These are phyloP conservation scores for Ferrisia virgata DNA, from an alignment of 2,888 invertebrate species.

Conservation along the genomic window DNA sequence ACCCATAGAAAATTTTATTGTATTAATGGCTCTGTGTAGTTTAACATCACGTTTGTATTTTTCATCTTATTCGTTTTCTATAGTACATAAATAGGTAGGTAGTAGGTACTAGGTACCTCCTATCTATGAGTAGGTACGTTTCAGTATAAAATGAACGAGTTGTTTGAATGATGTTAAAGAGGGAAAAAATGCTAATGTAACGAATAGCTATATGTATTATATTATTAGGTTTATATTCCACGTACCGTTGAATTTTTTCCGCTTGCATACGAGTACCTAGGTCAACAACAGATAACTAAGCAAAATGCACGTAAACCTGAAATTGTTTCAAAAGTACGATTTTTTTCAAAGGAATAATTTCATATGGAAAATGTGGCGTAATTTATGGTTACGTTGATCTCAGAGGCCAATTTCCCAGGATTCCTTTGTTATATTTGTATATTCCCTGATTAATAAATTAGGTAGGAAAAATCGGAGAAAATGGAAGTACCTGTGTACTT, in stretches of 20 bases:
- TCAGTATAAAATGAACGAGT: not conserved
- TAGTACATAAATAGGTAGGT: not conserved
- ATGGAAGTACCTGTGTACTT: too few relatives aligned
- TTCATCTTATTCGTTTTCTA: not conserved
- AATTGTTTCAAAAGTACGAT: not conserved
- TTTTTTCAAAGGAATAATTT: not conserved
- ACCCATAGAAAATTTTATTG: conserved; percentile 19
- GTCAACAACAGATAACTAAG: not conserved
- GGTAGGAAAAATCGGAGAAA: too few relatives aligned
- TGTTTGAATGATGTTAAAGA: not conserved
- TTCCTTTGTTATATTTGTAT: too few relatives aligned
- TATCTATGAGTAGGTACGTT: too few relatives aligned
- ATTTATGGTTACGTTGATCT: too few relatives aligned
- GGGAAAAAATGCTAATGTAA: not conserved
- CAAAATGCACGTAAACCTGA: not conserved
- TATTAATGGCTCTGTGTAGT: not conserved
- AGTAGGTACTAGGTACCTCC: too few relatives aligned
- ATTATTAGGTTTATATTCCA: too few relatives aligned
- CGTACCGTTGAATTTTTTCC: not conserved
- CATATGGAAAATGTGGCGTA: not conserved
- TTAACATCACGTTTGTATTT: not conserved
- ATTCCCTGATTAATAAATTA: too few relatives aligned
- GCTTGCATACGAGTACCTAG: not conserved
- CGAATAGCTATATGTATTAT: too few relatives aligned
- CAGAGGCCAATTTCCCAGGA: too few relatives aligned